Percentiles rank a stretch among this genome's conserved stretches.
These are phyloP conservation scores for Ylistrum balloti DNA, from an alignment of 1,140 invertebrate genomes.

Conservation along the genomic window DNA sequence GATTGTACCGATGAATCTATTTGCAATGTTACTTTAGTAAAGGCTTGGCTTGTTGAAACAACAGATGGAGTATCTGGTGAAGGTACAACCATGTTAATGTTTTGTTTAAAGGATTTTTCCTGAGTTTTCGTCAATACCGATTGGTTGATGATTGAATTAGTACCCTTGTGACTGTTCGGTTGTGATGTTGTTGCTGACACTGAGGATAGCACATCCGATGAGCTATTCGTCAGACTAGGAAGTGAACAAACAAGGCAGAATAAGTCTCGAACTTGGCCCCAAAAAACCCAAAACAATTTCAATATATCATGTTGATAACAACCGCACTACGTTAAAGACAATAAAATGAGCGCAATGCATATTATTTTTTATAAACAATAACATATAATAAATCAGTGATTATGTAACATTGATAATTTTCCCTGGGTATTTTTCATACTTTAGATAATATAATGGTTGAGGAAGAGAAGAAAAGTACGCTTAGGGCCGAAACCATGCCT, in stretches of 20 bases:
- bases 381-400: neutral
- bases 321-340: neutral
- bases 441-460: neutral
- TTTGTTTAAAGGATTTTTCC: too few relatives aligned
- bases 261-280: neutral
- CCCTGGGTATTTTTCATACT: neutral
- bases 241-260: conserved; percentile 14
- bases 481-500: neutral
- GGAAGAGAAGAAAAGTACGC: neutral
- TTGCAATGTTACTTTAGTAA: neutral
- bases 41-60: neutral
- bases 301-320: too few relatives aligned
- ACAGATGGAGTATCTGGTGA: too few relatives aligned
- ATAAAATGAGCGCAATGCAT: neutral
- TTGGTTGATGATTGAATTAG: neutral
- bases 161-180: neutral
- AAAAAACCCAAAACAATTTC: neutral
- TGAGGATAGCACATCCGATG: neutral
- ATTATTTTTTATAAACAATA: neutral
- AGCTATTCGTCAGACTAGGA: neutral
- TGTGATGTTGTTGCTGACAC: neutral
- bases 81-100: too few relatives aligned
- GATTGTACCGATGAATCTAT: neutral
- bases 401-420: neutral
- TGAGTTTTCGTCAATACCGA: neutral